These are phyloP conservation scores for Oncorhynchus clarkii DNA, from an alignment of 2,113 vertebrate species.

Conservation along the genomic window DNA sequence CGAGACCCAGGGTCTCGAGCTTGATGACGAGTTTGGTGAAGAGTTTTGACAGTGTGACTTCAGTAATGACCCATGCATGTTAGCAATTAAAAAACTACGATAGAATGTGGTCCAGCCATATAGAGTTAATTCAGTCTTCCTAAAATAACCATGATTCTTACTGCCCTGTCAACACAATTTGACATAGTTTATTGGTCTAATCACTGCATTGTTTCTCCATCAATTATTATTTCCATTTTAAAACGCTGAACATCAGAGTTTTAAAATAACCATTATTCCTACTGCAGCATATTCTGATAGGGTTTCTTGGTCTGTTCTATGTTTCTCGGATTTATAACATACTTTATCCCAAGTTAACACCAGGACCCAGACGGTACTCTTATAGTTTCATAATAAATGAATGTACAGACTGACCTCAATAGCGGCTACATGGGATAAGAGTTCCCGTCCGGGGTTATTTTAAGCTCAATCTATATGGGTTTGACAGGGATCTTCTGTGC, in stretches of 20 bases:
- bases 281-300: not conserved
- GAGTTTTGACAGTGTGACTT: too few relatives aligned
- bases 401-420: not conserved
- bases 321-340: not conserved
- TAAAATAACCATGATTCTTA: not conserved
- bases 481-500: not conserved
- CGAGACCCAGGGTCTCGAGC: too few relatives aligned
- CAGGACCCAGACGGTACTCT: not conserved
- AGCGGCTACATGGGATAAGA: not conserved
- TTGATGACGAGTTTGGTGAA: too few relatives aligned
- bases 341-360: not conserved
- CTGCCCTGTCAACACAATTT: not conserved
- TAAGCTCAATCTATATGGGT: not conserved
- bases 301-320: not conserved
- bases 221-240: not conserved
- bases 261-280: not conserved
- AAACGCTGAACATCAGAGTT: not conserved
- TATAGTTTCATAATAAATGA: not conserved
- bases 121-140: not conserved
- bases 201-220: too few relatives aligned
- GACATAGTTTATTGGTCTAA: not conserved
- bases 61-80: too few relatives aligned
- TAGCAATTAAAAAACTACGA: too few relatives aligned
- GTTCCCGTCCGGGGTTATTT: conserved; percentile 36
- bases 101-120: not conserved